Evolutionary conservation across 2,113 vertebrate species (phyloP), one percentile per base, ranked within the genome.

Genomic region (Pseudolaguvia tuberculata): DNA sequence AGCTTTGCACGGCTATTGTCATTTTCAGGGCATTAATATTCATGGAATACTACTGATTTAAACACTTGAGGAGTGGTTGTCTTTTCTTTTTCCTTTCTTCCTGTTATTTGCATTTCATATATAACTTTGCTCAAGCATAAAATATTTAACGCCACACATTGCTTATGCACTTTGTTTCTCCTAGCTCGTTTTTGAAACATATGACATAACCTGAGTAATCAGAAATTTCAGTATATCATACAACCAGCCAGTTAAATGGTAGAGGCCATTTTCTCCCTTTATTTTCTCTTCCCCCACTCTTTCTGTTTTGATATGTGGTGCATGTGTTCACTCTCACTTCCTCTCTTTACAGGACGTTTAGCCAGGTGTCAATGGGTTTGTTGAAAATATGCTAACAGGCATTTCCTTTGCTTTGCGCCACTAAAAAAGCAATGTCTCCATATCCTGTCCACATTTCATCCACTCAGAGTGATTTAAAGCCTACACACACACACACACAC

Each of bases 1-100:
- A 90, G 87, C 88, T 87, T 85, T 85, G 87, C 87, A 86, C 86
- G 84, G 87, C 78, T 86, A 89, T 89, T 91, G 88, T 90, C 88
- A 88, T 88, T 86, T 84, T 75, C 85, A 73, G 77, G 50, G 51
- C 88, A 90, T 91, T 89, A 90, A 90, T 91, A 91, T 87, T 89
- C 87, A 91, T 91, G 87, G 86, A 84, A 81, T 87, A 83, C 82
- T 83, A 88, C 86, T 81, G 78, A 85, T 88, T 88, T 88, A 91
- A 88, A 88, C 86, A 86, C 85, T 86, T 89, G 84, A 87, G 72
- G 80, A 78, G 76, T 75, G 71, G 35, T 66, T 39, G 66, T 70
- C 59, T 80, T 21, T 80, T 56, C 69, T 76, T 66, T 45, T 63
- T 70, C 65, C 61, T 21, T 39, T 62, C 53, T 76, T 72, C 65